Evolutionary conservation across 2,113 vertebrate species (phyloP).

Genomic region (Calidris pygmaea): DNA sequence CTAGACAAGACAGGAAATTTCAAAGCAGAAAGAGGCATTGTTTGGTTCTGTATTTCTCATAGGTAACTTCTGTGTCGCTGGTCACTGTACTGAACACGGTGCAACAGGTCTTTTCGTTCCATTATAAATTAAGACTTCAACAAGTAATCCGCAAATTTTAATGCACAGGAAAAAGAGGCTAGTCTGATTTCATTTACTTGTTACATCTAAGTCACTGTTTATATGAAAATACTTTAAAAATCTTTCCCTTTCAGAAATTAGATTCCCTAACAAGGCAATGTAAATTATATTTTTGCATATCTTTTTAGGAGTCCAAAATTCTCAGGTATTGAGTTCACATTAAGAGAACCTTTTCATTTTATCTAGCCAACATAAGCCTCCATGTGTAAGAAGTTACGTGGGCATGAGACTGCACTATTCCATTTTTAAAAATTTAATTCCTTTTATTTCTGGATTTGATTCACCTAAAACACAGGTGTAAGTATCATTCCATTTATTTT

Average conservation of each 20-base stretch:
- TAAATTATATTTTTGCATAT: background rate
- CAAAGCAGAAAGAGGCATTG: background rate
- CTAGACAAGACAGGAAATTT: constrained; percentile 18
- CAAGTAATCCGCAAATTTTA: background rate
- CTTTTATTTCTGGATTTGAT: background rate
- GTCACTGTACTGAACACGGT: background rate
- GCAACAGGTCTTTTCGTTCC: background rate
- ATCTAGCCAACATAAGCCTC: background rate
- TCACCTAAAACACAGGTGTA: constrained; percentile 38
- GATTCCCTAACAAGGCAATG: background rate
- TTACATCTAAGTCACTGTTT: background rate
- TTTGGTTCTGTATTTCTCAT: background rate
- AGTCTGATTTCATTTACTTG: background rate
- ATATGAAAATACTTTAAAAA: background rate
- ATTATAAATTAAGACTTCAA: background rate
- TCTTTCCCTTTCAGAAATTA: background rate
- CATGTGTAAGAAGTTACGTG: background rate
- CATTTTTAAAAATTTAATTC: background rate
- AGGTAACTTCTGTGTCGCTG: background rate
- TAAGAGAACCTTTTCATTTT: background rate
- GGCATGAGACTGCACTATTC: background rate
- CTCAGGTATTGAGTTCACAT: background rate
- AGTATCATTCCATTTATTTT: constrained; percentile 13
- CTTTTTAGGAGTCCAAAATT: background rate
- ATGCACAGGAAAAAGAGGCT: background rate